Conservation (phyloP, 2,113 vertebrate genomes). For the Sinocyclocheilus anshuiensis region DNA sequence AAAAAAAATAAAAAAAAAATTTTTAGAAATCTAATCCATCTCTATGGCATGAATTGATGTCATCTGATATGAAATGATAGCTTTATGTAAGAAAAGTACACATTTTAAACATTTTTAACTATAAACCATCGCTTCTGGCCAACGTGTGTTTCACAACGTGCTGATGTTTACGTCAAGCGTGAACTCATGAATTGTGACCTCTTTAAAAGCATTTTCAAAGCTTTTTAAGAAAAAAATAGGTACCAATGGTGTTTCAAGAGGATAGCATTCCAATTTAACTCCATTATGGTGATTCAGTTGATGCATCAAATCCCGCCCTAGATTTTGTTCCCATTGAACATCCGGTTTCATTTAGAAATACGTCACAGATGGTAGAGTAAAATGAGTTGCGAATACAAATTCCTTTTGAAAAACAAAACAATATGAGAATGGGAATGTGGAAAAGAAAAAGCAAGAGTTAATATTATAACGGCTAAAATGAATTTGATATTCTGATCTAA, state of each 20-base stretch:
- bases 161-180: no score
- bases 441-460: no score
- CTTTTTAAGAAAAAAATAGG: not conserved
- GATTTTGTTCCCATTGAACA: not conserved
- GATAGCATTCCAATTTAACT: not conserved
- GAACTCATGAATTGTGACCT: not conserved
- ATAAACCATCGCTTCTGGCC: no score
- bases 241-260: not conserved
- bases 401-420: not conserved
- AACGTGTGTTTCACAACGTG: no score
- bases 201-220: not conserved
- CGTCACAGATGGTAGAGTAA: not conserved
- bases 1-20: no score
- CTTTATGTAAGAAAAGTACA: no score
- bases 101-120: no score
- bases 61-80: no score
- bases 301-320: not conserved
- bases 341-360: not conserved
- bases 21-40: no score
- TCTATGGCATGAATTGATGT: no score
- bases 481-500: not conserved
- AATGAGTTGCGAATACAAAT: not conserved
- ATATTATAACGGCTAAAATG: not conserved
- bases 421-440: no score
- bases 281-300: not conserved